These are phyloP conservation scores for Prostheceraeus crozeri DNA, from an alignment of 2,888 invertebrate species.

Conservation along the genomic window DNA sequence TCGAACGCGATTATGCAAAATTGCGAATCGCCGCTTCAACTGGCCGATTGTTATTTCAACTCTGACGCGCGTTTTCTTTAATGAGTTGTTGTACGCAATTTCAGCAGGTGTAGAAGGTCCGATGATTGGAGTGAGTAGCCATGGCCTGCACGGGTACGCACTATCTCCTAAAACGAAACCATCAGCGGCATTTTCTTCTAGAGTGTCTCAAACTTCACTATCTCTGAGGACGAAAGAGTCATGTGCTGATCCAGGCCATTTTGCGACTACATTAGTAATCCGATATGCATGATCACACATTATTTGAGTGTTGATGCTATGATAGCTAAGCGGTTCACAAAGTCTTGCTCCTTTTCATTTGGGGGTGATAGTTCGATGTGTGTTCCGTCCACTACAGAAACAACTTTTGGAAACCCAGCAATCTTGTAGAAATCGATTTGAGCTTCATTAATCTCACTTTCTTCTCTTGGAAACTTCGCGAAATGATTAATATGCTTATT, in stretches of 20 bases:
- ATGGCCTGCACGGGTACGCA: conserved; percentile 36
- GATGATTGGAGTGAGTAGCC: conserved; percentile 37
- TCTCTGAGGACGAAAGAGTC: conserved; percentile 41
- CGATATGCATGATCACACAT: conserved; percentile 37
- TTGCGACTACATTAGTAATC: conserved; percentile 40
- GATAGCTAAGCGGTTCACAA: conserved; percentile 42
- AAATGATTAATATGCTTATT: conserved; percentile 29
- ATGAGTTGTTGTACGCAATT: conserved; percentile 32
- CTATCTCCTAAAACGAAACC: conserved; percentile 36
- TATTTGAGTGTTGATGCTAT: conserved; percentile 44
- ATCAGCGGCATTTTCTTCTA: conserved; percentile 35
- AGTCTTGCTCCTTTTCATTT: conserved; percentile 35
- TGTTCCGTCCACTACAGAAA: conserved; percentile 43
- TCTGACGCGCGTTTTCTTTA: conserved; percentile 33
- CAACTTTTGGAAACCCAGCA: conserved; percentile 41
- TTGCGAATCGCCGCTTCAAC: conserved; percentile 33
- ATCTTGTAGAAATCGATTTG: conserved; percentile 31
- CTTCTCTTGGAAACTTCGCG: conserved; percentile 29
- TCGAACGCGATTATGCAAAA: conserved; percentile 33
- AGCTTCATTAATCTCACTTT: background rate
- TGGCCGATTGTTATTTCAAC: conserved; percentile 33
- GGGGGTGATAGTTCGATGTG: conserved; percentile 42
- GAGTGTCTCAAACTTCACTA: conserved; percentile 36
- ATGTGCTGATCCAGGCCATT: conserved; percentile 43
- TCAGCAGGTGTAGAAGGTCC: conserved; percentile 22